Evolutionary conservation across 2,888 invertebrate genomes (phyloP).

Genomic region (Blastobasis lacticolella): DNA sequence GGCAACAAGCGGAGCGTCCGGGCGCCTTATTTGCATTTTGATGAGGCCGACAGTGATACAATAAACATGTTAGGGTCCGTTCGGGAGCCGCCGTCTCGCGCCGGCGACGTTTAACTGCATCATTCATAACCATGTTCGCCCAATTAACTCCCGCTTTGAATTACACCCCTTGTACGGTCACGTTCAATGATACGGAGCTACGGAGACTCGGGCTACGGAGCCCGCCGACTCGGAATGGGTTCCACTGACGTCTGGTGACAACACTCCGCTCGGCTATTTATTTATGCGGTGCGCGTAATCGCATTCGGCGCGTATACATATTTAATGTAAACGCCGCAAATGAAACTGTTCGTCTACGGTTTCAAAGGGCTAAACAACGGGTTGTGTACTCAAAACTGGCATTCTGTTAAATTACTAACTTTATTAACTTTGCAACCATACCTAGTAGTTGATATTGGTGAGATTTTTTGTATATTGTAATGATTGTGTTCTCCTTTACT

Average conservation of each 20-base stretch:
- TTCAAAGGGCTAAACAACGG: too few species aligned
- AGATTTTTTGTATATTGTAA: too few species aligned
- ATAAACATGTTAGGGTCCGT: constrained; percentile 56
- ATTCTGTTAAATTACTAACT: too few species aligned
- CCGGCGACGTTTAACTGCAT: constrained; percentile 48
- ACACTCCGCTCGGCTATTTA: background rate
- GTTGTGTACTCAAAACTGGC: too few species aligned
- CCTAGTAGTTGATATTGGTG: too few species aligned
- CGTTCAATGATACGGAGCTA: constrained; percentile 4
- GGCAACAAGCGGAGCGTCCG: constrained; percentile 31
- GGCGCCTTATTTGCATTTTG: constrained; percentile 71
- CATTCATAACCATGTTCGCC: constrained; percentile 46
- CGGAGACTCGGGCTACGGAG: background rate
- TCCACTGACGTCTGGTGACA: background rate
- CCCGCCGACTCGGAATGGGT: constrained; percentile 3
- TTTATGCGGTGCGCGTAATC: background rate
- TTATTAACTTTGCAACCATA: too few species aligned
- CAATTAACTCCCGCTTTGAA: constrained; percentile 53
- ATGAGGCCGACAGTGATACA: constrained; percentile 71
- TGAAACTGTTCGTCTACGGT: too few species aligned
- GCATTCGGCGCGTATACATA: too few species aligned
- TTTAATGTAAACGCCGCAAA: background rate
- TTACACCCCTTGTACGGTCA: constrained; percentile 21
- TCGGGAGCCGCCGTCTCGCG: constrained; percentile 21
- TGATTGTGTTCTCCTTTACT: too few species aligned